Evolutionary conservation across 2,888 invertebrate species (phyloP), one percentile per base, ranked within the genome.

Genomic region (Pecten maximus): DNA sequence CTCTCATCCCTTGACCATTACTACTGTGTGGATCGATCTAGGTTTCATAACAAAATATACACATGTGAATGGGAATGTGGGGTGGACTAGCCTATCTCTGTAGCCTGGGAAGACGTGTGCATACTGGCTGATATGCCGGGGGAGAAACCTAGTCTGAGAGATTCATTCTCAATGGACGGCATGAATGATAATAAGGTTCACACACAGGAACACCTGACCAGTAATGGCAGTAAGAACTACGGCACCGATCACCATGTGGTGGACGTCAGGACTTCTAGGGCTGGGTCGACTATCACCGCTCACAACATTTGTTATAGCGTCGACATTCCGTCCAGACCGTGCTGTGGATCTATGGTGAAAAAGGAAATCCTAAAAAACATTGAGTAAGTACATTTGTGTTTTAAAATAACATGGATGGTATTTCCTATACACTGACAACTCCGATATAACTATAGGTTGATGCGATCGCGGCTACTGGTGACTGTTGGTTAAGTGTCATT

Each of bases 361-460:
- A 96, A 96, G 91, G 93, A 93, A 35, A 95, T 96, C 19, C 93
- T 96, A 40, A 94, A 95, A 89, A 93, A 93, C 87, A 94, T 96
- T 88, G 93, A 95, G 96, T 96, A 92, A 95, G 95, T 93, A 40
- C 16, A 50, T 8, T 12, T 48, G 10, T 15, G n/a, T n/a, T n/a
- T n/a, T 44, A 44, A 44, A 44, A 12, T 4, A 12, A 44, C 44
- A 8, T 44, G 4, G 44, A 54, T 54, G 15, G 2, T 54, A 54
- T 54, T 19, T 54, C 50, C 50, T 54, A 19, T 54, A 54, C 50
- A 54, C 50, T 19, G 50, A 44, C 44, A 44, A 6, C 44, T 12
- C 44, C 6, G 44, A 10, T n/a, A n/a, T n/a, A n/a, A n/a, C n/a
- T n/a, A n/a, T n/a, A n/a, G n/a, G n/a, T n/a, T n/a, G n/a, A n/a